Evolutionary conservation across 2,113 vertebrate genomes (phyloP).

Genomic region (Amphiprion ocellaris): DNA sequence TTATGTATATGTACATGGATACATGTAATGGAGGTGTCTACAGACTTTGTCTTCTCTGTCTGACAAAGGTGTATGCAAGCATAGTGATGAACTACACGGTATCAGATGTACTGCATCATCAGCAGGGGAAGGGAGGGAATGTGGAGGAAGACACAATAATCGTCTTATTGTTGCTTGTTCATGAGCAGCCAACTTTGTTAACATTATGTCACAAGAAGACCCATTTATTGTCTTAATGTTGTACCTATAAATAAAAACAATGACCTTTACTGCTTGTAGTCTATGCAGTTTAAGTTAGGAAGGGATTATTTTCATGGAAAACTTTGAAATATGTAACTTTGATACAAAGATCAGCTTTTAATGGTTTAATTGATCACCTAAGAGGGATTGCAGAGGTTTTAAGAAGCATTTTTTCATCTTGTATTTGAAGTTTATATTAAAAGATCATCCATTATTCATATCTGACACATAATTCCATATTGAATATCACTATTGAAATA

Average conservation of each 20-base stretch:
- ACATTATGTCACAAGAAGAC: conserved; percentile 44
- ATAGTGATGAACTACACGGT: neutral
- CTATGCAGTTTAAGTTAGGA: too few species aligned
- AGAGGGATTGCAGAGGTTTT: too few species aligned
- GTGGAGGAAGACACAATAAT: conserved; percentile 32
- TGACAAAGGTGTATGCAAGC: conserved; percentile 44
- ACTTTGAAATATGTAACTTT: too few species aligned
- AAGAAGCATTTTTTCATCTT: too few species aligned
- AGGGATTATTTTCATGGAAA: too few species aligned
- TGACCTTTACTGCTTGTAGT: neutral
- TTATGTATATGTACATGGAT: conserved; percentile 48
- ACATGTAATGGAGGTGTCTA: conserved; percentile 32
- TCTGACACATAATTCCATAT: too few species aligned
- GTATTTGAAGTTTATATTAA: too few species aligned
- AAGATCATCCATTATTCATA: too few species aligned
- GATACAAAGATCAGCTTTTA: too few species aligned
- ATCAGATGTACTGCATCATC: conserved; percentile 17
- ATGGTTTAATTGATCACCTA: too few species aligned
- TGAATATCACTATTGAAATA: too few species aligned
- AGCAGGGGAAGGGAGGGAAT: conserved; percentile 1
- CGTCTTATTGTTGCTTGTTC: conserved; percentile 61
- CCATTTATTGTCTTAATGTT: conserved; percentile 63
- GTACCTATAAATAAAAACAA: conserved; percentile 67
- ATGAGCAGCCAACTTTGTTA: conserved; percentile 42
- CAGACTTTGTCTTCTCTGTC: conserved; percentile 34